A percentile compares a stretch with the other conserved stretches of the same genome.
Conservation (phyloP, 2,888 invertebrate species). For the Sphaerophoria taeniata region DNA sequence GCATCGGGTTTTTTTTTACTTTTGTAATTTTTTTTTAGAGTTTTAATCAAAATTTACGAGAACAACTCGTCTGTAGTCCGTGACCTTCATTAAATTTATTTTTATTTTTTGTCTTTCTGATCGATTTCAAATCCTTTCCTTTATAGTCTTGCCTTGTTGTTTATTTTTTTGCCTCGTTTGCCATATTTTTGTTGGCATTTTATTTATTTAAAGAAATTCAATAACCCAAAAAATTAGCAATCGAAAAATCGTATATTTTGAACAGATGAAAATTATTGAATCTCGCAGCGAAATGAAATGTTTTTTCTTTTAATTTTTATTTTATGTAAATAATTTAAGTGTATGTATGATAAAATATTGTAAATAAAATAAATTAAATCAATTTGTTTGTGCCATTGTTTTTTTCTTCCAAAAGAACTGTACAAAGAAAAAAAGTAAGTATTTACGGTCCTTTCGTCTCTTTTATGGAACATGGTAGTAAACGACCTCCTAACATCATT, state of each 20-base stretch:
- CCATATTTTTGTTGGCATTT: conserved; percentile 68
- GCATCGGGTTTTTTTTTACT: conserved; percentile 21
- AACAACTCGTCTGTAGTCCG: conserved; percentile 44
- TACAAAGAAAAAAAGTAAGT: no score
- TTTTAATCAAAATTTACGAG: conserved; percentile 45
- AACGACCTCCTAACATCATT: no score
- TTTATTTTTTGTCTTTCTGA: neutral
- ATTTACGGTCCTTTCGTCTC: no score
- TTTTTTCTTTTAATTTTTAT: conserved; percentile 35
- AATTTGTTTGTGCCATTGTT: neutral
- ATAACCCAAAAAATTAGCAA: neutral
- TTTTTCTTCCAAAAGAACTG: no score
- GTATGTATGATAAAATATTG: conserved; percentile 65
- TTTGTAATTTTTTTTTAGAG: neutral
- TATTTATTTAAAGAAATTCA: conserved; percentile 28
- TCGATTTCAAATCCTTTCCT: conserved; percentile 3
- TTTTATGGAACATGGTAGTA: no score
- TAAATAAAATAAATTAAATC: conserved; percentile 50
- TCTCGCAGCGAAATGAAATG: conserved; percentile 3
- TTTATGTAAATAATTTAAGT: conserved; percentile 68
- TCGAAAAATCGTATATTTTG: conserved; percentile 1
- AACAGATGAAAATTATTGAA: conserved; percentile 10
- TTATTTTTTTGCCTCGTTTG: conserved; percentile 35
- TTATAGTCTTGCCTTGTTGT: neutral
- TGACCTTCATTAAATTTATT: conserved; percentile 54